Conservation (phyloP, 2,888 invertebrate genomes). For the Diarsia dahlii region DNA sequence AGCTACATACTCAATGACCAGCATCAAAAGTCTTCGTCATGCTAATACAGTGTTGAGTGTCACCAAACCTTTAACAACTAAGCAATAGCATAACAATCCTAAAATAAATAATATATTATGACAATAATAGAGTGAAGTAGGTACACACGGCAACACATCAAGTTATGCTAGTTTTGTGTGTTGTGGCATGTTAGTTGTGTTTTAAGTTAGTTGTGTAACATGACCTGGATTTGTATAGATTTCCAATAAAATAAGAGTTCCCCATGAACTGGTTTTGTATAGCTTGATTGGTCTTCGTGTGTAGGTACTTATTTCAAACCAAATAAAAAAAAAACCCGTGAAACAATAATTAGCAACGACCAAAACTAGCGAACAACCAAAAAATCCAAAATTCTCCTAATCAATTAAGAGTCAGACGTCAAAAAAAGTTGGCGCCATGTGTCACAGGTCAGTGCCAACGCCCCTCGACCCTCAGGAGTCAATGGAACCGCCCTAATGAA, state of each 20-base stretch:
- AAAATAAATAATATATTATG: not conserved
- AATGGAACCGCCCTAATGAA: conserved; percentile 80
- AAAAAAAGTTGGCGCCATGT: conserved; percentile 82
- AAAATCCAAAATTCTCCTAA: conserved; percentile 48
- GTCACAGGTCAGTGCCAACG: conserved; percentile 83
- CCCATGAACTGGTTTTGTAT: no score
- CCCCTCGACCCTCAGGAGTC: conserved; percentile 53
- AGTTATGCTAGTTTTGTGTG: no score
- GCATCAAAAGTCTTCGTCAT: not conserved
- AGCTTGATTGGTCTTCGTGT: no score
- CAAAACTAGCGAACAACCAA: conserved; percentile 30
- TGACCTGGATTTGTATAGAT: no score
- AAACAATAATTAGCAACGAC: conserved; percentile 24
- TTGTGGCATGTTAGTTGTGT: no score
- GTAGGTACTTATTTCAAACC: no score
- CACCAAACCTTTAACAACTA: not conserved
- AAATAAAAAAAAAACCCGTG: not conserved
- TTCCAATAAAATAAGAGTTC: no score
- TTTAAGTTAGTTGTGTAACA: no score
- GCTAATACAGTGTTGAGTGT: not conserved
- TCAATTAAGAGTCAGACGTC: conserved; percentile 70
- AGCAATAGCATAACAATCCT: not conserved
- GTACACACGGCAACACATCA: no score
- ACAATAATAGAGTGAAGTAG: not conserved
- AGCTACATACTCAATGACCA: not conserved